Evolutionary conservation across 2,888 invertebrate genomes (phyloP).

Genomic region (Podabrus alpinus): DNA sequence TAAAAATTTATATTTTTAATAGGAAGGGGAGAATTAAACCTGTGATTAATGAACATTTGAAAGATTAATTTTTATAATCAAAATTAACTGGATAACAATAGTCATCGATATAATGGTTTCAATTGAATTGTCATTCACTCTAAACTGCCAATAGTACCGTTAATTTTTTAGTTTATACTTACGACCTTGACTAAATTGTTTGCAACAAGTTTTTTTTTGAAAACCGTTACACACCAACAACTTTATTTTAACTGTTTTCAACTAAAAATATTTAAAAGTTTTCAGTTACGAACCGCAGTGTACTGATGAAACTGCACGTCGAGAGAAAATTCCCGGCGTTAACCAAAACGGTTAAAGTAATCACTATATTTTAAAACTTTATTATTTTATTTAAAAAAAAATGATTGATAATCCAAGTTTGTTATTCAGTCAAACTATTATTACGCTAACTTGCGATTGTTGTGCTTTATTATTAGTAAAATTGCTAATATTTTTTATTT

Average conservation of each 20-base stretch:
- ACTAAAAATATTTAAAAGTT: background rate
- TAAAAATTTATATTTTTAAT: background rate
- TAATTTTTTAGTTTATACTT: slow-evolving; percentile 23
- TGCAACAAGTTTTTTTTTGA: slow-evolving; percentile 24
- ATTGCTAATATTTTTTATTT: background rate
- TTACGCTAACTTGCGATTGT: background rate
- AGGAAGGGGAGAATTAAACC: background rate
- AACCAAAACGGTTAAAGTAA: background rate
- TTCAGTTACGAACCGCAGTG: background rate
- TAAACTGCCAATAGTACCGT: slow-evolving; percentile 13
- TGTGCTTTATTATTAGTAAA: background rate
- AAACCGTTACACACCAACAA: slow-evolving; percentile 19
- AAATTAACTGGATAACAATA: background rate
- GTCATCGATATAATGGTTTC: background rate
- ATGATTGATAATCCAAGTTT: background rate
- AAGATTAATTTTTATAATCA: background rate
- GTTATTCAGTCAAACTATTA: background rate
- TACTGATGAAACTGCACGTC: background rate
- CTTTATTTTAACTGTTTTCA: background rate
- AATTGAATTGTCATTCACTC: background rate
- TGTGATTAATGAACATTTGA: background rate
- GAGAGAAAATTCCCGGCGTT: background rate
- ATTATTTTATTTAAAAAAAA: background rate
- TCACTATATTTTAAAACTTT: background rate
- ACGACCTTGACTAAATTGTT: slow-evolving; percentile 25